Evolutionary conservation across 2,888 invertebrate genomes (phyloP), one percentile per base, ranked within the genome.

Genomic region (Terebella lapidaria): DNA sequence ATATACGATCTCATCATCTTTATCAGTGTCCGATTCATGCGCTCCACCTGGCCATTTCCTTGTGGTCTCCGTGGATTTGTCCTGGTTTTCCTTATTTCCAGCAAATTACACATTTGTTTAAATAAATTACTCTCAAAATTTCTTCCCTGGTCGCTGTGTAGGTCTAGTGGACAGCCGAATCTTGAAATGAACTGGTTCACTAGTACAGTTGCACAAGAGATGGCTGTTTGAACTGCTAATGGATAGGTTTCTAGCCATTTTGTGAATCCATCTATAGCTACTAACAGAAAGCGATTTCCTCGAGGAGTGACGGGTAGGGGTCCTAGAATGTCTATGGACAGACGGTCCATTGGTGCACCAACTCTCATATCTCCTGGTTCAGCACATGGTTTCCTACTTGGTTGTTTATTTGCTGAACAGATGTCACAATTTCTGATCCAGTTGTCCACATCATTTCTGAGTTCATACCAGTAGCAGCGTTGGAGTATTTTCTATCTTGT

Each of bases 401-500:
- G 35, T 15, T 35, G 35, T 35, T 35, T 35, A 18, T 15, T 35
- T 35, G 35, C 35, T 15, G 10, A 15, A 18, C 35, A 35, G 10
- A 35, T 35, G 35, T 35, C 35, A 35, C 35, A 18, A 15, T 18
- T 10, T 15, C 10, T 18, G 18, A 35, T 18, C 10, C 18, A 35
- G 35, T 35, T 35, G 35, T 35, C 18, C 10, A 10, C 10, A 18
- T 35, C 35, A 15, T 35, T 18, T 35, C 35, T 35, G 10, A 35
- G 10, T 18, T 18, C 35, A 35, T 15, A 35, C 35, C 35, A 35
- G 35, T 35, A 35, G 35, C 10, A 35, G 10, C 35, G 4, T 20
- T 53, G 53, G 5, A 53, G 20, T 5, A 20, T 5, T 20, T 53
- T 53, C 27, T 53, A 24, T 26, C 53, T 53, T 25, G 53, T 53